Evolutionary conservation across 2,113 vertebrate species (phyloP).

Genomic region (Notarius lentiginosus): DNA sequence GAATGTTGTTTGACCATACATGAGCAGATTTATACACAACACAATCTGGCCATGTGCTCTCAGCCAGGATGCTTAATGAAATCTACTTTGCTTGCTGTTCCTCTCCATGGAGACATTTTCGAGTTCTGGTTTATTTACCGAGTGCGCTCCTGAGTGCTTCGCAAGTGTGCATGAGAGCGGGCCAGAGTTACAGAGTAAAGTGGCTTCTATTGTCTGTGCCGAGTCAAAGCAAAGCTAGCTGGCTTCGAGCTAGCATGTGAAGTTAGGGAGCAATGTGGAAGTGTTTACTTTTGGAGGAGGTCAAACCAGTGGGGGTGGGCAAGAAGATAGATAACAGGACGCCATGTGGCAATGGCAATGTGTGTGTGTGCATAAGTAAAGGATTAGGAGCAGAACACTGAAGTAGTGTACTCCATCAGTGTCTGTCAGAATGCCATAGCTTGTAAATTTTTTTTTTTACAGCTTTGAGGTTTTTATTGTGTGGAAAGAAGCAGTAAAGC

Average conservation of each 20-base stretch:
- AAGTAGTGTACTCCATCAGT: conserved; percentile 11
- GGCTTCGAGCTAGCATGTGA: conserved; percentile 27
- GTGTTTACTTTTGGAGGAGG: conserved; percentile 52
- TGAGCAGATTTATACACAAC: neutral
- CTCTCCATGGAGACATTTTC: conserved; percentile 7
- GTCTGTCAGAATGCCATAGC: conserved; percentile 33
- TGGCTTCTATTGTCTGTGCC: conserved; percentile 5
- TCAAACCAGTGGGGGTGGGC: conserved; percentile 41
- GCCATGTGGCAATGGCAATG: conserved; percentile 38
- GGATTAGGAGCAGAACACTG: neutral
- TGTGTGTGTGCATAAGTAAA: neutral
- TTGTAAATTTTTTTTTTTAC: neutral
- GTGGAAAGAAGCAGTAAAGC: conserved; percentile 33
- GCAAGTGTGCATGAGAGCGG: neutral
- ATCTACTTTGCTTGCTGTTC: neutral
- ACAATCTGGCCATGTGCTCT: conserved; percentile 2
- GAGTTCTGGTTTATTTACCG: conserved; percentile 7
- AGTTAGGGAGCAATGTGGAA: conserved; percentile 53
- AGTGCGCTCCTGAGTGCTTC: conserved; percentile 6
- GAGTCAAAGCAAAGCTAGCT: conserved; percentile 34
- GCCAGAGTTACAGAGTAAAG: neutral
- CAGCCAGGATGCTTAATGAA: neutral
- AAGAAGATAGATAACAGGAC: conserved; percentile 64
- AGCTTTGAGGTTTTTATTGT: conserved; percentile 28
- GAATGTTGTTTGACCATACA: neutral